Base-by-base conservation (phyloP, 2,113 vertebrate genomes). In the Rutilus rutilus region DNA sequence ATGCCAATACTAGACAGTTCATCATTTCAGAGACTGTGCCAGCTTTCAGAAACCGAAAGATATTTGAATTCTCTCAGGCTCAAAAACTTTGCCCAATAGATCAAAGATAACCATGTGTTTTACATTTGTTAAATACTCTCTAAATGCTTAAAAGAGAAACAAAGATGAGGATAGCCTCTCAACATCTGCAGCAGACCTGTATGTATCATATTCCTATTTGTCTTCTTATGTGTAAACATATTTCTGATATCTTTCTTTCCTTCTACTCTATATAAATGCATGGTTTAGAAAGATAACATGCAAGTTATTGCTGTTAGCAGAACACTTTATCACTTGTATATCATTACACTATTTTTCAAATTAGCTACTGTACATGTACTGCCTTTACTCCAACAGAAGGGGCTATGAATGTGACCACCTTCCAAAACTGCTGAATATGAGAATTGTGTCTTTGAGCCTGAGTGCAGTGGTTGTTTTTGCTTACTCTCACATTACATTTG, bases 401-500 rank as follows among this genome's bases (percentile, higher is more conserved):
- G 14, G 17, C 33, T 23, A 9, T 11, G 75, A 85, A 25, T 4
- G 21, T 15, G 12, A 85, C 23, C 78, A 65, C 65, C 2, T 12
- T 57, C 23, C 19, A 78, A 85, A 88, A 86, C 15, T 86, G 87
- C 89, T 83, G 87, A 88, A 62, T 36, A 5, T 64, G 73, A 76
- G 59, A 86, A 84, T 54, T 4, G 6, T 82, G 65, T 73, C 17
- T 82, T 83, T 86, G 67, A 75, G 75, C 23, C 10, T 9, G 27
- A 87, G 76, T 65, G 59, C 21, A 14, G 42, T 57, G 57, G 39
- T 84, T 80, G 27, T 83, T 87, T 88, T 88, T 90, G 85, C 87
- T 90, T 90, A 85, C 87, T 33, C 25, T 30, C 30, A 86, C 77
- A 79, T 27, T 88, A 75, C 71, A 90, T 87, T 86, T 88, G 71